Conservation (phyloP, 2,888 invertebrate species). For the Drosophila dives region DNA sequence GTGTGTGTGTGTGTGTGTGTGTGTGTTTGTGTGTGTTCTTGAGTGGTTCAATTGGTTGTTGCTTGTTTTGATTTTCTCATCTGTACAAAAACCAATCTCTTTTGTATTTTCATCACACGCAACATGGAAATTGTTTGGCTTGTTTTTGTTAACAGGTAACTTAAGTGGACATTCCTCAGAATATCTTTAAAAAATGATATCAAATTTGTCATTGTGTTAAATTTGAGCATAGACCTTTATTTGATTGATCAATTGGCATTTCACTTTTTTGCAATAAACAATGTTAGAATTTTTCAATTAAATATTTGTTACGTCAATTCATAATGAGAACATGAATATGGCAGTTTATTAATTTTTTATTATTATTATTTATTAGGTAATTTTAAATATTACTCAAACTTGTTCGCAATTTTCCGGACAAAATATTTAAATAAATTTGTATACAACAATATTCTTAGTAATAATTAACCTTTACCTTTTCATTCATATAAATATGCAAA, state of each 20-base stretch:
- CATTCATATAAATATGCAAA: neutral
- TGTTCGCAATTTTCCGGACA: neutral
- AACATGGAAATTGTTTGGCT: slow-evolving; percentile 43
- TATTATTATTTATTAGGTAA: neutral
- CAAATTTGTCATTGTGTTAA: slow-evolving; percentile 32
- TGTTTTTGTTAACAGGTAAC: slow-evolving; percentile 42
- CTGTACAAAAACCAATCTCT: slow-evolving; percentile 57
- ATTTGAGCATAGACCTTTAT: slow-evolving; percentile 10
- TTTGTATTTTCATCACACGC: slow-evolving; percentile 63
- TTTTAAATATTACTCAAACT: neutral
- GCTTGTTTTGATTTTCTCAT: slow-evolving; percentile 44
- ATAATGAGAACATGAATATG: neutral
- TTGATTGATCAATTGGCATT: slow-evolving; percentile 24
- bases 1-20: slow-evolving; percentile 1
- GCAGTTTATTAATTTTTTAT: neutral
- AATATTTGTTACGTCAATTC: neutral
- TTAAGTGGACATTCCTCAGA: slow-evolving; percentile 28
- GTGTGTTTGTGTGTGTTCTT: slow-evolving; percentile 13
- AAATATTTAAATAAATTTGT: neutral
- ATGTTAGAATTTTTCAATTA: neutral
- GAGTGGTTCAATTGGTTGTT: slow-evolving; percentile 53
- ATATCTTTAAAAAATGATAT: slow-evolving; percentile 32
- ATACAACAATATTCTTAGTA: neutral
- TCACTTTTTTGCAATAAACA: neutral
- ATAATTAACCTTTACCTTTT: neutral